Percentiles rank a stretch among this genome's conserved stretches.
phyloP scores from a whole-genome alignment of 1,140 invertebrate genomes.

The Marisa cornuarietis region DNA sequence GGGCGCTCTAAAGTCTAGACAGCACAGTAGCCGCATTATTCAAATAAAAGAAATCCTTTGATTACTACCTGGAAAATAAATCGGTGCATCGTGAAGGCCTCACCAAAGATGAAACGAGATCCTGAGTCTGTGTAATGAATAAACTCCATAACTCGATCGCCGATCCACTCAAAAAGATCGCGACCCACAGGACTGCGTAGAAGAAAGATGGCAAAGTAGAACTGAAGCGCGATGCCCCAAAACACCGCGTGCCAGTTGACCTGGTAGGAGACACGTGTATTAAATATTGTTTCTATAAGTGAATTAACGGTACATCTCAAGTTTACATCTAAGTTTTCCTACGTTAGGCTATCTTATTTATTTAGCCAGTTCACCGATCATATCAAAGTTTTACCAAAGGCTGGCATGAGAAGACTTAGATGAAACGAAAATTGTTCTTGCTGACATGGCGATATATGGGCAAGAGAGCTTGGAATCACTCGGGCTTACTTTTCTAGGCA shows the following conservation, averaged over 20 bases:
- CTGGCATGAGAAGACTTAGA: too few species aligned
- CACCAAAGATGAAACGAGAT: constrained; percentile 85
- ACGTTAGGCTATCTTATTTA: too few species aligned
- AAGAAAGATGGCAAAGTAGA: constrained; percentile 83
- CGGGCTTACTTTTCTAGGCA: too few species aligned
- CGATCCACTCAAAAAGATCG: constrained; percentile 79
- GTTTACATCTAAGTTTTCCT: too few species aligned
- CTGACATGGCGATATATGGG: too few species aligned
- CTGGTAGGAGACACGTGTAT: background rate
- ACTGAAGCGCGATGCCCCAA: constrained; percentile 85
- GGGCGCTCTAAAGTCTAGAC: background rate
- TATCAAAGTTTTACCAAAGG: too few species aligned
- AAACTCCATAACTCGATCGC: constrained; percentile 77
- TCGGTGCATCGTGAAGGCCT: constrained; percentile 60
- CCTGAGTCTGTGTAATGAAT: constrained; percentile 80
- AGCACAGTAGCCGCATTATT: background rate
- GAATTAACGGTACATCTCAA: too few species aligned
- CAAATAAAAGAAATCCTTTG: background rate
- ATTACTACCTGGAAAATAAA: constrained; percentile 57
- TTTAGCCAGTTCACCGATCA: too few species aligned
- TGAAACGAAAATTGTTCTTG: too few species aligned
- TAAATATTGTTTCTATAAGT: too few species aligned
- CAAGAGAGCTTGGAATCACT: too few species aligned
- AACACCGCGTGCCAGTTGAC: constrained; percentile 8
- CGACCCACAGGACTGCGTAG: constrained; percentile 84